Evolutionary conservation across 1,140 invertebrate species (phyloP).

Genomic region (Halotydeus destructor): DNA sequence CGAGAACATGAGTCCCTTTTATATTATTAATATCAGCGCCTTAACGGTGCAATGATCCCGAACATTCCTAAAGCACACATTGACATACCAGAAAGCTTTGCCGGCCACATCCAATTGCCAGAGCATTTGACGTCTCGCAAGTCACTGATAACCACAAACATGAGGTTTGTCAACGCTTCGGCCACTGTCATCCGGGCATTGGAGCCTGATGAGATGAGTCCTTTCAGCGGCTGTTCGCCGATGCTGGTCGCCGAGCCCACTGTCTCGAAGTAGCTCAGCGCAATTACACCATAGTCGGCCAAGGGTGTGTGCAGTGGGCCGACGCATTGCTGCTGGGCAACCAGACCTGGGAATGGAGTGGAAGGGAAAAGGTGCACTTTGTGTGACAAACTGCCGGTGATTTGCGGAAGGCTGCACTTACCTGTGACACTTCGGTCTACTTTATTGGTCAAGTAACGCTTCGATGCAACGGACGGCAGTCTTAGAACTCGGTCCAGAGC

Average conservation of each 20-base stretch:
- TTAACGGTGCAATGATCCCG: background rate
- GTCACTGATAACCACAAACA: slow-evolving; percentile 34
- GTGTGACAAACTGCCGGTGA: too few relatives aligned
- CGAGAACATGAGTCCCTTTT: background rate
- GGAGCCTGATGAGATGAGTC: slow-evolving; percentile 48
- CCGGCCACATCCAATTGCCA: slow-evolving; percentile 99
- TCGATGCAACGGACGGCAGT: slow-evolving; percentile 75
- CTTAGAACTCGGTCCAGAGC: slow-evolving; percentile 53
- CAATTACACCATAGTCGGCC: slow-evolving; percentile 80
- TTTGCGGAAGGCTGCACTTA: background rate
- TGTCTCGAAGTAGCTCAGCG: slow-evolving; percentile 40
- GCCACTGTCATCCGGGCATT: slow-evolving; percentile 82
- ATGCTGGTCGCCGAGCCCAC: slow-evolving; percentile 76
- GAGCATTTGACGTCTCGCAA: slow-evolving; percentile 71
- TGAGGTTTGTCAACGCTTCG: slow-evolving; percentile 83
- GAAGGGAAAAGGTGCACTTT: too few relatives aligned
- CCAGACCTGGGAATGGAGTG: slow-evolving; percentile 34
- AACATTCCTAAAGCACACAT: background rate
- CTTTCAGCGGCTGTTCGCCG: slow-evolving; percentile 90
- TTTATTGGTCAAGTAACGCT: slow-evolving; percentile 80
- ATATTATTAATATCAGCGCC: background rate
- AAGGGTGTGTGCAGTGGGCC: slow-evolving; percentile 85
- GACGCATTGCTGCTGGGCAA: slow-evolving; percentile 93
- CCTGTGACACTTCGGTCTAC: slow-evolving; percentile 94
- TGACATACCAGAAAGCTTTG: slow-evolving; percentile 77